Conservation (phyloP, 37 sponge, comb jelly and placozoan species). For the Trichoplax adhaerens region DNA sequence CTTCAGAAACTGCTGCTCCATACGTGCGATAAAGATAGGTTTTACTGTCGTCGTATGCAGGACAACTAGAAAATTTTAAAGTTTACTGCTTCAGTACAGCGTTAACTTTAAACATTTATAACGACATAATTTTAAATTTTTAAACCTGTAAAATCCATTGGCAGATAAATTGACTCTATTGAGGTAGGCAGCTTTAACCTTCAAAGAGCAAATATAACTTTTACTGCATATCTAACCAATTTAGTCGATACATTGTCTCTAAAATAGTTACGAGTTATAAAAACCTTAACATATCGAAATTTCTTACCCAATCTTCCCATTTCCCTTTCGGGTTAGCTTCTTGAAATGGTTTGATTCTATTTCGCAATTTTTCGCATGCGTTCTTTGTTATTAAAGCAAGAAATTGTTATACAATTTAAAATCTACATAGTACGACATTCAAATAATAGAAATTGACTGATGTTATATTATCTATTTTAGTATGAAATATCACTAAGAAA, state of each 20-base stretch:
- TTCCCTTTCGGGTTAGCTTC: conserved; percentile 26
- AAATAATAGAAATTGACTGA: too few relatives aligned
- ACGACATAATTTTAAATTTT: too few relatives aligned
- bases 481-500: too few relatives aligned
- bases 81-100: too few relatives aligned
- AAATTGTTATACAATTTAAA: neutral
- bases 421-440: neutral
- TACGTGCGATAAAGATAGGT: conserved; percentile 46
- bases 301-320: conserved; percentile 56
- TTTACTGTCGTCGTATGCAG: neutral
- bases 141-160: conserved; percentile 48
- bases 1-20: conserved; percentile 44
- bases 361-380: conserved; percentile 53
- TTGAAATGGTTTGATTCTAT: conserved; percentile 33
- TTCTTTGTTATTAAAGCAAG: conserved; percentile 1
- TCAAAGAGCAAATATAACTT: too few relatives aligned
- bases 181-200: conserved; percentile 42
- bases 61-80: neutral
- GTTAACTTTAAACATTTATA: too few relatives aligned
- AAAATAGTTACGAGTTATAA: neutral
- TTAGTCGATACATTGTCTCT: neutral
- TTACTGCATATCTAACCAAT: neutral
- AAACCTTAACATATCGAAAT: neutral
- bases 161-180: conserved; percentile 54
- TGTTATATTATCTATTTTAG: too few relatives aligned